Conservation (phyloP, 2,888 invertebrate genomes). For the Drosophila picticornis region DNA sequence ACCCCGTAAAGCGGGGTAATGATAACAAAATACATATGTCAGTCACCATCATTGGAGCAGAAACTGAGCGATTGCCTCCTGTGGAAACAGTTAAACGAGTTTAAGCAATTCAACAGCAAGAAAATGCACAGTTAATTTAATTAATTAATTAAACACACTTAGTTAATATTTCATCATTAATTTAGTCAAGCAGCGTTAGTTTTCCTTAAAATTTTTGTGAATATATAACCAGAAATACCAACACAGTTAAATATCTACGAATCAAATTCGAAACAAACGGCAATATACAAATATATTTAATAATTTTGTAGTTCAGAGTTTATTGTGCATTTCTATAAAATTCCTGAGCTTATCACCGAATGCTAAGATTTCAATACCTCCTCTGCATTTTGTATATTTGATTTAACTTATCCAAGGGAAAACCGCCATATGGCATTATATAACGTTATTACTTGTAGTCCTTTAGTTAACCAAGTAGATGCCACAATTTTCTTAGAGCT, state of each 20-base stretch:
- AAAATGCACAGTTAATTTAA: too few relatives aligned
- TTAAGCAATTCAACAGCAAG: background rate
- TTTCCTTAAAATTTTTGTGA: too few relatives aligned
- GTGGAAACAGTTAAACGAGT: background rate
- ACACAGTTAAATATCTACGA: background rate
- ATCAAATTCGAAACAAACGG: background rate
- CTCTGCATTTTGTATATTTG: background rate
- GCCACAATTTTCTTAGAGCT: background rate
- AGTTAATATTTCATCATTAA: background rate
- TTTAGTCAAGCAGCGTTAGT: background rate
- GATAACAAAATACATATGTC: constrained; percentile 69
- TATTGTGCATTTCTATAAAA: background rate
- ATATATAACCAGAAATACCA: too few relatives aligned
- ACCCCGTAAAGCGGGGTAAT: constrained; percentile 77
- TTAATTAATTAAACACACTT: background rate
- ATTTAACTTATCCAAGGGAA: background rate
- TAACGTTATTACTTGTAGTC: background rate
- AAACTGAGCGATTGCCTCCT: constrained; percentile 42
- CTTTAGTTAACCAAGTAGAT: too few relatives aligned
- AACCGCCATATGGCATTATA: too few relatives aligned
- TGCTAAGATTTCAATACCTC: background rate
- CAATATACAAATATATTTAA: background rate
- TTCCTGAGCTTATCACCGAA: background rate
- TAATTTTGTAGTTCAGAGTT: background rate
- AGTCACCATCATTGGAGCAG: constrained; percentile 3